Evolutionary conservation across 2,797 vertebrate genomes (phyloP).

Genomic region (Sparus aurata): DNA sequence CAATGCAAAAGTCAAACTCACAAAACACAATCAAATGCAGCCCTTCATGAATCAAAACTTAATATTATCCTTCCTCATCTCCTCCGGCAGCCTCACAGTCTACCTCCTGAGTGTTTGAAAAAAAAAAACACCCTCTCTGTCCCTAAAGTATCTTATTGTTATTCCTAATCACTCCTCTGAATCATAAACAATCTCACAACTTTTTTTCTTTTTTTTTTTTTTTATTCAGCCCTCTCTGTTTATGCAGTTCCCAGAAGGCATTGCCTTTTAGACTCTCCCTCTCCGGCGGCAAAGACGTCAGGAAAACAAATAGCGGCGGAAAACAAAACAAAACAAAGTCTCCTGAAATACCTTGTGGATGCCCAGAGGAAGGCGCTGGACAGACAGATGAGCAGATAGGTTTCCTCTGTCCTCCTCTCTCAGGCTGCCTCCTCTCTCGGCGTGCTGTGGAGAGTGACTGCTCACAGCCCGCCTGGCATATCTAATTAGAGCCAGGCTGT

Average conservation of each 20-base stretch:
- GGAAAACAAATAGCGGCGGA: constrained; percentile 87
- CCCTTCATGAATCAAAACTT: constrained; percentile 60
- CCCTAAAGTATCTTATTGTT: constrained; percentile 81
- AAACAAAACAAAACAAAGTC: constrained; percentile 92
- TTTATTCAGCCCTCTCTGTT: constrained; percentile 77
- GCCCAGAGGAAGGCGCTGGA: constrained; percentile 98
- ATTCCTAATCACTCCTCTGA: constrained; percentile 80
- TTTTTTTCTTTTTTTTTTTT: constrained; percentile 75
- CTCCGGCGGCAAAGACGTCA: constrained; percentile 58
- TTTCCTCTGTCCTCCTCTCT: constrained; percentile 94
- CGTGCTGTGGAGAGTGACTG: constrained; percentile 98
- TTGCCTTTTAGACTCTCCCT: constrained; percentile 91
- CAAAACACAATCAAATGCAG: constrained; percentile 48
- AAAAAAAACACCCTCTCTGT: constrained; percentile 46
- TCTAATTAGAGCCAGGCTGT: constrained; percentile 99
- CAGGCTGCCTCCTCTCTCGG: constrained; percentile 98
- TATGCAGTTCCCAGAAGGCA: constrained; percentile 91
- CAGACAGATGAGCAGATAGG: constrained; percentile 99
- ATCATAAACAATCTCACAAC: constrained; percentile 85
- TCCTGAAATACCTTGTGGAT: constrained; percentile 97
- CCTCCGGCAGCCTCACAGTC: constrained; percentile 44
- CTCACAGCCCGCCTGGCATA: constrained; percentile 99
- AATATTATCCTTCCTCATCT: constrained; percentile 49
- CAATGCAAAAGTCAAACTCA: constrained; percentile 53
- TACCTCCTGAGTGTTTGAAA: constrained; percentile 39